Conservation (phyloP, 2,113 vertebrate species). For the Riparia riparia region DNA sequence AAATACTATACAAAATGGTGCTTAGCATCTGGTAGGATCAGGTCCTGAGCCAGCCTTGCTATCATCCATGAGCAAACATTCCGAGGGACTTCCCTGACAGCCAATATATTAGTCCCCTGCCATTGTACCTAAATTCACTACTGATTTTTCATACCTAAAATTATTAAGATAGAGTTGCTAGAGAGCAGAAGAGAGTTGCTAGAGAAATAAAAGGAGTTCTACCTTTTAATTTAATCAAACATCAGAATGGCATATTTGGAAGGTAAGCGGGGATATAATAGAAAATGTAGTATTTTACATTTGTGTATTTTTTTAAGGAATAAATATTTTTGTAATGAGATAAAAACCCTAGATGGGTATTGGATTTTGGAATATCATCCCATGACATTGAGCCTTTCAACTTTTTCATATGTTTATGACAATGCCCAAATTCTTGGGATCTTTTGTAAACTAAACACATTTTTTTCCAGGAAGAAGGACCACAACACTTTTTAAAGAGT, state of each 20-base stretch:
- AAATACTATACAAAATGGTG: not conserved
- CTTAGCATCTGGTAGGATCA: not conserved
- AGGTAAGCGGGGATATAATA: slow-evolving; percentile 46
- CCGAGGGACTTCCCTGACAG: not conserved
- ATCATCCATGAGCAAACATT: not conserved
- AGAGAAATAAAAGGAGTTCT: not conserved
- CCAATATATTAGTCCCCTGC: not conserved
- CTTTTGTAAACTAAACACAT: slow-evolving; percentile 36
- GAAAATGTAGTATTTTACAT: slow-evolving; percentile 70
- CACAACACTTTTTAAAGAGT: slow-evolving; percentile 20
- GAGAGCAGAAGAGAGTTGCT: not conserved
- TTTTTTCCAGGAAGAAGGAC: slow-evolving; percentile 15
- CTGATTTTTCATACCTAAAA: not conserved
- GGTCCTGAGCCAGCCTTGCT: not conserved
- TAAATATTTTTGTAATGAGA: slow-evolving; percentile 80
- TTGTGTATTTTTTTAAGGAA: slow-evolving; percentile 80
- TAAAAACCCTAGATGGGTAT: slow-evolving; percentile 24
- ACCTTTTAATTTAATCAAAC: slow-evolving; percentile 5
- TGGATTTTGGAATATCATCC: slow-evolving; percentile 67
- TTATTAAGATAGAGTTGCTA: not conserved
- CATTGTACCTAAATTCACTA: not conserved
- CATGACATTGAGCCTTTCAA: slow-evolving; percentile 23
- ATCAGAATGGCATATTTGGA: not conserved
- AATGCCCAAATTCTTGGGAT: slow-evolving; percentile 51
- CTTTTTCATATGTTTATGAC: slow-evolving; percentile 44